Evolutionary conservation across 1,140 invertebrate genomes (phyloP).

Genomic region (Drosophila busckii): DNA sequence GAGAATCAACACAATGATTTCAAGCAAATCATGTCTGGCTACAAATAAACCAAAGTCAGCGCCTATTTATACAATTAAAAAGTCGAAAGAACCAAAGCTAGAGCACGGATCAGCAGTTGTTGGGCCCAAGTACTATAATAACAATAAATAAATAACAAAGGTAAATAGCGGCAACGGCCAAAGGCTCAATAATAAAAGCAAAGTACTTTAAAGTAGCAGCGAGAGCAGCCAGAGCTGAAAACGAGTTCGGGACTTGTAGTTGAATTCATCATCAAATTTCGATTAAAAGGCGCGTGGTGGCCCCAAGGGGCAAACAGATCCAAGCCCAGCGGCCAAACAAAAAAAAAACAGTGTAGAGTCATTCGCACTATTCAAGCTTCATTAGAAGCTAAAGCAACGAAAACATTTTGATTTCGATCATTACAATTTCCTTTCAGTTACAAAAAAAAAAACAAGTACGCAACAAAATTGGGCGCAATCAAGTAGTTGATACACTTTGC

Average conservation of each 20-base stretch:
- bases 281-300: slow-evolving; percentile 70
- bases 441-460: too few relatives aligned
- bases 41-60: slow-evolving; percentile 19
- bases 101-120: slow-evolving; percentile 46
- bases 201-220: slow-evolving; percentile 33
- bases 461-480: too few relatives aligned
- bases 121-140: slow-evolving; percentile 70
- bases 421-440: slow-evolving; percentile 77
- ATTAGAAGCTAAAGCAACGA: slow-evolving; percentile 75
- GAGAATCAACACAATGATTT: slow-evolving; percentile 26
- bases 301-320: slow-evolving; percentile 8
- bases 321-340: not conserved
- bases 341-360: slow-evolving; percentile 52
- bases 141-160: slow-evolving; percentile 76
- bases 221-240: slow-evolving; percentile 32
- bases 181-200: slow-evolving; percentile 47
- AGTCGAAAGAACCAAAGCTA: slow-evolving; percentile 36
- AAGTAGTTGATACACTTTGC: too few relatives aligned
- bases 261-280: slow-evolving; percentile 74
- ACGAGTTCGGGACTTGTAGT: slow-evolving; percentile 16
- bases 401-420: slow-evolving; percentile 77
- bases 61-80: slow-evolving; percentile 65
- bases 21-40: slow-evolving; percentile 18
- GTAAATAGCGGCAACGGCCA: slow-evolving; percentile 58
- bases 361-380: slow-evolving; percentile 76